Base-by-base conservation (phyloP, 2,797 vertebrate genomes). In the Spheniscus humboldti region DNA sequence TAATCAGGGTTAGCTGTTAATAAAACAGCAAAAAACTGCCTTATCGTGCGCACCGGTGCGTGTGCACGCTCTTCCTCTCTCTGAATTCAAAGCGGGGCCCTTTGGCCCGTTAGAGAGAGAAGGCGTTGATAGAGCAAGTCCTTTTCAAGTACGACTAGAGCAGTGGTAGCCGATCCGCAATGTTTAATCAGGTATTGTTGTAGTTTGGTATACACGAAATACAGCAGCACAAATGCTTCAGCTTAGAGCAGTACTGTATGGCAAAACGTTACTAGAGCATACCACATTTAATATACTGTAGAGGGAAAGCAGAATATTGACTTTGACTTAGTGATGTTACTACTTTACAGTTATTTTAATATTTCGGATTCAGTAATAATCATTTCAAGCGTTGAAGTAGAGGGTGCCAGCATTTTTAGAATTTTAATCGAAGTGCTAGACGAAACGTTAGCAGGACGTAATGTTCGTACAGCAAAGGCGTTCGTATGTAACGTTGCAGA, bases 1-100 rank as follows among this genome's bases (percentile, higher is more conserved):
- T 94, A 72, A 78, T 96, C 96, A 94, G 96, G 94, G 96, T 88
- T 87, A 96, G 94, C 94, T 95, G 94, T 90, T 86, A 27, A 19
- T 18, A 30, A 78, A 93, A 83, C 94, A 94, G 93, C 92, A 13
- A 79, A 85, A 64, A 52, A 66, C 94, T 97, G 96, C 96, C 96
- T 97, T 97, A 94, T 1, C 2, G 60, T 66, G 92, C 92, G 27
- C 64, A 3, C 82, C 3, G 59, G 22, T 17, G 81, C 3, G 59
- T 35, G 79, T 33, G 80, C 67, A 10, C 37, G 0, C 81, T 82
- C 55, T 33, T 82, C 71, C 92, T 75, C 66, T 88, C 90, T 82
- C 87, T 14, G 8, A 11, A n/a, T 55, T 81, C 75, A 56, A 63
- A 75, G 83, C 13, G 22, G 79, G 60, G 77, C 72, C 90, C 45